Percentiles rank a stretch among this genome's conserved stretches.
These are phyloP conservation scores for Ectemnius cavifrons DNA, from an alignment of 2,888 invertebrate genomes.

Conservation along the genomic window DNA sequence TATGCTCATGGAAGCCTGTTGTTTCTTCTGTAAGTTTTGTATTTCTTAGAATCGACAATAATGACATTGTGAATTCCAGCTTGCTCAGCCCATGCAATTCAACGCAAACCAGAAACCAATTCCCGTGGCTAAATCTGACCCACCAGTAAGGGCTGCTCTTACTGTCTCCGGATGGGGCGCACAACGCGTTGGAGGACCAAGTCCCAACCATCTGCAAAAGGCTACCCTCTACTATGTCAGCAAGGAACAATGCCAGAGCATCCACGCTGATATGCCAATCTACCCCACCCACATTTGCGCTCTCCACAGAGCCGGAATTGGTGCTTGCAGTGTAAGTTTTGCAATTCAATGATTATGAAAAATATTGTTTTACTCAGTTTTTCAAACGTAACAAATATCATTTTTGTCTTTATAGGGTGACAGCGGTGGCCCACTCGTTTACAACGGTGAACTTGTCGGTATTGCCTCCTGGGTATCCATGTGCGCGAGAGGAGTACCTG, in stretches of 20 bases:
- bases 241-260: constrained; percentile 2
- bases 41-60: background rate
- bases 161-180: constrained; percentile 11
- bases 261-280: background rate
- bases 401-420: constrained; percentile 49
- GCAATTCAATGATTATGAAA: background rate
- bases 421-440: constrained; percentile 52
- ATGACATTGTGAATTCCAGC: background rate
- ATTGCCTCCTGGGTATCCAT: constrained; percentile 45
- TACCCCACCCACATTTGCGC: background rate
- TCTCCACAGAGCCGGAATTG: background rate
- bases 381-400: too few species aligned
- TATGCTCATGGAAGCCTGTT: background rate
- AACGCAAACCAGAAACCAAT: constrained; percentile 5
- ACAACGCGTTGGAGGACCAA: background rate
- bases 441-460: constrained; percentile 42
- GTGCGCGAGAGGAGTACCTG: constrained; percentile 43
- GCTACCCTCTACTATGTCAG: background rate
- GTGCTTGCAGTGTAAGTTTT: constrained; percentile 6
- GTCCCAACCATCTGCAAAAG: background rate
- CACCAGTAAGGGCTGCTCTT: background rate
- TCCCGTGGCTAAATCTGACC: background rate
- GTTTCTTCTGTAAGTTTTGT: background rate
- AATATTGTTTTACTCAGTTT: background rate
- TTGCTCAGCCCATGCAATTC: background rate